These are phyloP conservation scores for Agonopterix heracliana DNA, from an alignment of 2,888 invertebrate genomes.

Conservation along the genomic window DNA sequence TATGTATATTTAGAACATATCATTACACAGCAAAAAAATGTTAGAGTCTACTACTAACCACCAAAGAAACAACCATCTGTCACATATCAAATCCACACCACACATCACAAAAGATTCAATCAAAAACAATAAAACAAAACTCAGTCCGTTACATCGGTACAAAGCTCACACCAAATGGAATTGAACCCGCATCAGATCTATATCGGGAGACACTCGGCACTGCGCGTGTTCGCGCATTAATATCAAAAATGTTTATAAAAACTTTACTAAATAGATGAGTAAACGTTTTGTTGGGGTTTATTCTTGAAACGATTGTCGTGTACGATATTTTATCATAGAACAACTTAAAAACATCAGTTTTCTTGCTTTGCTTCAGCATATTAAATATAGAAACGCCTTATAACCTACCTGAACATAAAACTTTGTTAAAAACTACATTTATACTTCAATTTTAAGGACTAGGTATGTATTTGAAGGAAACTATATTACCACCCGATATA, in stretches of 20 bases:
- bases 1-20: too few species aligned
- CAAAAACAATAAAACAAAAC: conserved; percentile 22
- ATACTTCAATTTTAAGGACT: too few species aligned
- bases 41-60: not conserved
- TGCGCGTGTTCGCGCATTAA: conserved; percentile 61
- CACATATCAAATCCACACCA: not conserved
- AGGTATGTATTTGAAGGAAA: too few species aligned
- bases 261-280: conserved; percentile 21
- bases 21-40: too few species aligned
- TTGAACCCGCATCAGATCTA: conserved; percentile 64
- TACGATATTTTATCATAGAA: too few species aligned
- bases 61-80: not conserved
- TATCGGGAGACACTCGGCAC: conserved; percentile 32
- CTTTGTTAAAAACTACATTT: too few species aligned
- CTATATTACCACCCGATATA: too few species aligned
- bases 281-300: not conserved
- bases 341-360: too few species aligned
- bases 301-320: too few species aligned
- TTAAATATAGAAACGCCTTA: too few species aligned
- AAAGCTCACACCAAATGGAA: conserved; percentile 27
- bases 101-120: conserved; percentile 7
- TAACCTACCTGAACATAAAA: too few species aligned
- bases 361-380: too few species aligned
- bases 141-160: conserved; percentile 24
- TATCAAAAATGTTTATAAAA: conserved; percentile 19